These are phyloP conservation scores for Limnephilus rhombicus DNA, from an alignment of 2,888 invertebrate genomes.

Conservation along the genomic window DNA sequence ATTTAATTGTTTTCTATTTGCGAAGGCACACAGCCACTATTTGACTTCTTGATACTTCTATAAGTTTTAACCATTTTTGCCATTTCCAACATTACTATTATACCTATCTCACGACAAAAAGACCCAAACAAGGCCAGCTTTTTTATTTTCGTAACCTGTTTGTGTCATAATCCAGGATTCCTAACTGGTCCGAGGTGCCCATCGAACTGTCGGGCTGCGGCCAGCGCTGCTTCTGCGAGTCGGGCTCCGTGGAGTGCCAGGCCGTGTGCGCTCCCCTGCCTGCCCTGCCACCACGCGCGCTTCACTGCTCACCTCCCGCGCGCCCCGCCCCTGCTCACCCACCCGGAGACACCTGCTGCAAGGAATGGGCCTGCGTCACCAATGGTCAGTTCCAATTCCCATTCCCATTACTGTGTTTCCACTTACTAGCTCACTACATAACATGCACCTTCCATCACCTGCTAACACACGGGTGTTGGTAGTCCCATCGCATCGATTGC, in stretches of 20 bases:
- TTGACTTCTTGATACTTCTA: background rate
- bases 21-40: no score
- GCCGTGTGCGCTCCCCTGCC: slow-evolving; percentile 88
- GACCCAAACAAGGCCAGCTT: background rate
- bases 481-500: background rate
- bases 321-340: slow-evolving; percentile 80
- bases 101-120: background rate
- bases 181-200: slow-evolving; percentile 91
- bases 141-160: slow-evolving; percentile 3
- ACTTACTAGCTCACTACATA: background rate
- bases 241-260: slow-evolving; percentile 91
- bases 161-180: slow-evolving; percentile 73
- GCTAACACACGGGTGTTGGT: background rate
- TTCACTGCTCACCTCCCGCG: slow-evolving; percentile 85
- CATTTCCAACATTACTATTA: no score
- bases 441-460: background rate
- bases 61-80: background rate
- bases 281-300: slow-evolving; percentile 84
- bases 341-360: slow-evolving; percentile 90
- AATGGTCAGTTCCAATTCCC: slow-evolving; percentile 68
- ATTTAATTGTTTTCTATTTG: no score
- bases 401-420: no score
- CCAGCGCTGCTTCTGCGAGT: slow-evolving; percentile 91
- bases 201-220: slow-evolving; percentile 90
- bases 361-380: slow-evolving; percentile 84